These are phyloP conservation scores for Stichodactyla helianthus DNA, from an alignment of 64 coral and sea anemone genomes.

Conservation along the genomic window DNA sequence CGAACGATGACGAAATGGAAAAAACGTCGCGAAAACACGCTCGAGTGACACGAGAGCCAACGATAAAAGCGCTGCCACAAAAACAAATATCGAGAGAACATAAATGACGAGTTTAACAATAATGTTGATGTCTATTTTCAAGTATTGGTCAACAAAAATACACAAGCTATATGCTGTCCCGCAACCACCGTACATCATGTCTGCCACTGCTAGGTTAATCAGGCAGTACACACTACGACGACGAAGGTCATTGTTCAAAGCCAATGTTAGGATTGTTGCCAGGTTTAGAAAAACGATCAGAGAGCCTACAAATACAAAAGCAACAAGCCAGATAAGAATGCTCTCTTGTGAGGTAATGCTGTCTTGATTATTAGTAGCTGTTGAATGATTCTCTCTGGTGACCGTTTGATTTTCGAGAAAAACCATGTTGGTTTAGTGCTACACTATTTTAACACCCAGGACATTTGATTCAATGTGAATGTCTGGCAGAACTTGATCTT, in stretches of 20 bases:
- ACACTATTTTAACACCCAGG: no score
- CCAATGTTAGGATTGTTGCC: background rate
- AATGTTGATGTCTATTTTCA: background rate
- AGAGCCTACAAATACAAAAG: background rate
- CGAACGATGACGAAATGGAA: background rate
- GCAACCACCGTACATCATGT: background rate
- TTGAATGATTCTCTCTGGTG: background rate
- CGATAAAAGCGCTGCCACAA: background rate
- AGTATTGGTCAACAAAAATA: background rate
- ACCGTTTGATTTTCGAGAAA: background rate
- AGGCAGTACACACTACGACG: background rate
- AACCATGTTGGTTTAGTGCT: background rate
- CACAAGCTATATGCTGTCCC: background rate
- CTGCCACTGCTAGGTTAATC: background rate
- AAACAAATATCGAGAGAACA: background rate
- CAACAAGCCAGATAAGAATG: background rate
- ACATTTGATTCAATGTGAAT: no score
- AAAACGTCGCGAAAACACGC: background rate
- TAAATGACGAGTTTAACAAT: background rate
- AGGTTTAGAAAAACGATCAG: background rate
- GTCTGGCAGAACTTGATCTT: no score
- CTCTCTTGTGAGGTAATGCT: background rate
- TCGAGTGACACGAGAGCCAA: background rate
- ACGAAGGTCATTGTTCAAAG: background rate
- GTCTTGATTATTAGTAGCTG: background rate